Percentiles rank a stretch among this genome's conserved stretches.
These are phyloP conservation scores for Pinna nobilis DNA, from an alignment of 1,140 invertebrate genomes.

Conservation along the genomic window DNA sequence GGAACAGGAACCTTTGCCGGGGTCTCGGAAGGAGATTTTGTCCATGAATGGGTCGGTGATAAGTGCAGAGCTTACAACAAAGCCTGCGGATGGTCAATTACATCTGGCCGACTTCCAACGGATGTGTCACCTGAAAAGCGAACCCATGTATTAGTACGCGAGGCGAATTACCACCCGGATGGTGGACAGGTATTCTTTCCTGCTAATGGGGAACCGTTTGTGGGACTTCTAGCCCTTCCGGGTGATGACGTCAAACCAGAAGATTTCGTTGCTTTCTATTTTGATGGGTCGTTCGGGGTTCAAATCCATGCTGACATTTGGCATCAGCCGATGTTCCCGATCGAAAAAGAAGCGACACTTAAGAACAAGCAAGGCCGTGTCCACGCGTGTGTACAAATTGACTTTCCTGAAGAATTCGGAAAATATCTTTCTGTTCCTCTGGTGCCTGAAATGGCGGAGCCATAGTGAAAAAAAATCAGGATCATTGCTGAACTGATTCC, in stretches of 20 bases:
- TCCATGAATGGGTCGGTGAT: slow-evolving; percentile 11
- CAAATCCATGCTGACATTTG: slow-evolving; percentile 42
- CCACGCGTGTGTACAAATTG: slow-evolving; percentile 36
- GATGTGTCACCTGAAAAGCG: not conserved
- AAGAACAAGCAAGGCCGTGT: slow-evolving; percentile 39
- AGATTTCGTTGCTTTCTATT: slow-evolving; percentile 45
- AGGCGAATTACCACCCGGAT: slow-evolving; percentile 14
- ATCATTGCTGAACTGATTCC: too few species aligned
- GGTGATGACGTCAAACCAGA: slow-evolving; percentile 40
- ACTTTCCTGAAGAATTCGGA: slow-evolving; percentile 39
- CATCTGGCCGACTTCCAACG: slow-evolving; percentile 3
- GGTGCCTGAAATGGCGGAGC: not conserved
- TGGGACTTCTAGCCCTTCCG: slow-evolving; percentile 38
- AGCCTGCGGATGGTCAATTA: slow-evolving; percentile 1
- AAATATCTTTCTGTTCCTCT: slow-evolving; percentile 40
- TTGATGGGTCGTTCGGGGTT: slow-evolving; percentile 42
- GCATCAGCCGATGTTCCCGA: slow-evolving; percentile 45
- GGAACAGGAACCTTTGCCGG: slow-evolving; percentile 6
- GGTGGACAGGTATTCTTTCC: slow-evolving; percentile 9
- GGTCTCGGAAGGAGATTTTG: not conserved
- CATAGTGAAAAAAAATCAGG: too few species aligned
- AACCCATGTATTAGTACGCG: slow-evolving; percentile 12
- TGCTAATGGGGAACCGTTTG: slow-evolving; percentile 7
- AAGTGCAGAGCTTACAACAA: not conserved
- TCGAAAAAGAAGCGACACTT: slow-evolving; percentile 36